Base-by-base conservation (phyloP, 2,113 vertebrate species). In the Microtus montanus region DNA sequence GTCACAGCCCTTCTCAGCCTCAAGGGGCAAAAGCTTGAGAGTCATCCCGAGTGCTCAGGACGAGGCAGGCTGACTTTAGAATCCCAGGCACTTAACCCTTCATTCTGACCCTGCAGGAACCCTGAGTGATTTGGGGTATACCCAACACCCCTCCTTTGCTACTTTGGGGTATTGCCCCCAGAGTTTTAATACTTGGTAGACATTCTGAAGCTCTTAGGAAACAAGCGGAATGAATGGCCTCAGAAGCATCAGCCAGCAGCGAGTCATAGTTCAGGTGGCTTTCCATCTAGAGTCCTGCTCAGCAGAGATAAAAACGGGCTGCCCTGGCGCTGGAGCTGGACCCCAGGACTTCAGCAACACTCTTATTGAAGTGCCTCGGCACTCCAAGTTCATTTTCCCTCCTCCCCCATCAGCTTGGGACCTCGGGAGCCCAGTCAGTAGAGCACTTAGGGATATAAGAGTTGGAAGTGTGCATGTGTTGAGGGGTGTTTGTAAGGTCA, bases 181-280 rank as follows among this genome's bases (percentile, higher is more conserved):
- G 28, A 58, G 52, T 20, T 5, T 49, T 58, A 2, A 26, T n/a
- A 33, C 11, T 64, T n/a, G 38, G 54, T 17, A 47, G n/a, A 33
- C 47, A 0, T 8, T 44, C 10, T 24, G 5, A 28, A 44, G 3
- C 6, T 2, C 54, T 63, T 35, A 12, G 1, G 11, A 15, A 20
- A 47, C 52, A 13, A 22, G 49, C 0, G 0, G 15, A 3, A 4
- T 28, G 33, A 4, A 44, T 3, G 13, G 44, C 2, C 61, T 52
- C 0, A 0, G 7, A 24, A 52, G n/a, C 1, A 17, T 1, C 19
- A 33, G 7, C 73, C 17, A 0, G 6, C 7, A 11, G 4, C 5
- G 4, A 64, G 12, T 3, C 41, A 66, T 4, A 66, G 38, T 28
- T 38, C 11, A 2, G 6, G 3, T 4, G 5, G 63, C 28, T 75